Evolutionary conservation across 2,797 vertebrate species (phyloP), one percentile per base, ranked within the genome.

Genomic region (Cryptoblepharus egeriae): DNA sequence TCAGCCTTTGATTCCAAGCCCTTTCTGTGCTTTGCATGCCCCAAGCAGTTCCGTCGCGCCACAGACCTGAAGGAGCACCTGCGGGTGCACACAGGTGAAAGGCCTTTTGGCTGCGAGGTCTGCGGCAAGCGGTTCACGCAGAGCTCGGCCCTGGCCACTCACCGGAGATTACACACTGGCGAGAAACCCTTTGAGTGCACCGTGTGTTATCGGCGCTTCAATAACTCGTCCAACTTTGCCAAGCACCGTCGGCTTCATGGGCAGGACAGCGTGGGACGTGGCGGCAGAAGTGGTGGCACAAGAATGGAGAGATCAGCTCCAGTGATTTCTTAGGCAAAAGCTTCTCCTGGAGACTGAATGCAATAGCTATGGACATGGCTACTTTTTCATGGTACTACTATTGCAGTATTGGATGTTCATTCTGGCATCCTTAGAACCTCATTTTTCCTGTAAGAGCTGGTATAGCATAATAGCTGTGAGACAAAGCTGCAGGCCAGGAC

Each of bases 21-120:
- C 1, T 90, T 88, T 12, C 77, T 88, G 68, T 90, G 90, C 72
- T 90, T 91, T 49, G 87, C 88, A 1, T 91, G 87, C 65, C 76
- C 85, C 39, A 87, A 91, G 70, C 87, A 81, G 37, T 91, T 91
- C 84, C 89, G 84, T 39, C 86, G 88, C 35, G 90, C 90, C 63
- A 88, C 88, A 15, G 87, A 90, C 37, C 85, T 89, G 81, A 91
- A 90, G 77, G 90, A 89, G 52, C 92, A 93, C 49, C 85, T 92
- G 69, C 81, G 92, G 30, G 90, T 93, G 26, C 93, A 93, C 84
- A 60, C 64, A 0, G 37, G 79, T 0, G 70, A 86, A 63, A 61
- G 80, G 57, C 85, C 80, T 39, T 86, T 82, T n/a, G 69, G 75
- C 70, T 86, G 84, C 11, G 24, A 26, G 8, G 69, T 79, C 63